These are phyloP conservation scores for Lethocerus indicus DNA, from an alignment of 1,140 invertebrate species.

Conservation along the genomic window DNA sequence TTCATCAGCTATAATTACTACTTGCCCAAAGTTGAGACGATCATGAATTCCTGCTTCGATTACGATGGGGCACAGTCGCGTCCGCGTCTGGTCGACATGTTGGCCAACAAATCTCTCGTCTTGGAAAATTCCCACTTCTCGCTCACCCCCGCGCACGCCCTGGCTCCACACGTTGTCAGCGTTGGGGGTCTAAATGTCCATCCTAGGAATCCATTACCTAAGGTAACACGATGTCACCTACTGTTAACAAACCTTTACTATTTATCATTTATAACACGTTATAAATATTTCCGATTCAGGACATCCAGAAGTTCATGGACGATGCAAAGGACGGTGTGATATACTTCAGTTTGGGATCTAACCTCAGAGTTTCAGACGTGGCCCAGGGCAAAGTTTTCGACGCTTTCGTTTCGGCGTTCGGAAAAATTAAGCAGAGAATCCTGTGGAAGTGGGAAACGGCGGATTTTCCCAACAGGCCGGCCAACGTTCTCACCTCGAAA, in stretches of 20 bases:
- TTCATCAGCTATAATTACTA: neutral
- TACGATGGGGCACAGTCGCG: constrained; percentile 13
- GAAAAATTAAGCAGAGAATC: constrained; percentile 34
- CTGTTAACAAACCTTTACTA: no score
- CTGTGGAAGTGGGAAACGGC: constrained; percentile 50
- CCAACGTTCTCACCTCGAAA: constrained; percentile 37
- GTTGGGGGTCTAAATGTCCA: constrained; percentile 21
- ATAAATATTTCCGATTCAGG: constrained; percentile 12
- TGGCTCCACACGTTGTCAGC: constrained; percentile 21
- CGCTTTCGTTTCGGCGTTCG: constrained; percentile 35
- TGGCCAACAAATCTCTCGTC: constrained; percentile 12
- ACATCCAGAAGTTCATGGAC: constrained; percentile 20
- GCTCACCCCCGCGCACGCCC: constrained; percentile 17
- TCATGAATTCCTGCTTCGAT: constrained; percentile 10
- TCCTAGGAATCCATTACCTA: constrained; percentile 18
- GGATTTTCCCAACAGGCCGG: constrained; percentile 9
- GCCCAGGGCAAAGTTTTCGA: constrained; percentile 16
- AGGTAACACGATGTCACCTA: no score
- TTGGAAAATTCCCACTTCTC: constrained; percentile 23
- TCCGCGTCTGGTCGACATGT: constrained; percentile 15
- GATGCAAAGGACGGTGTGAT: constrained; percentile 25
- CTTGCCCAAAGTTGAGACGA: constrained; percentile 1
- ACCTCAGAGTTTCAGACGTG: constrained; percentile 18
- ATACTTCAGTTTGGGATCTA: constrained; percentile 25
- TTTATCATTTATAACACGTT: no score